These are phyloP conservation scores for Entomobrya proxima DNA, from an alignment of 2,888 invertebrate genomes.

Conservation along the genomic window DNA sequence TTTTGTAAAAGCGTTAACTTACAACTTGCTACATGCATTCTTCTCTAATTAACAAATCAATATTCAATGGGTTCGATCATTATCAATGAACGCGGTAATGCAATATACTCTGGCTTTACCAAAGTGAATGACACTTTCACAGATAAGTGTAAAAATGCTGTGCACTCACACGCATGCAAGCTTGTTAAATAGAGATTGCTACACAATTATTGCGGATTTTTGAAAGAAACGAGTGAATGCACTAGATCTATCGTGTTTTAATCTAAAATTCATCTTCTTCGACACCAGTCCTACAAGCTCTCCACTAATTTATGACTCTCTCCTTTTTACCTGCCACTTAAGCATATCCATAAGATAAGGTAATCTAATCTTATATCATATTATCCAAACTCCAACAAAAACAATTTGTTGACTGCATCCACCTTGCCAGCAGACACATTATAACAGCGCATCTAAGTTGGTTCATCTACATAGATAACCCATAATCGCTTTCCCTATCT, in stretches of 20 bases:
- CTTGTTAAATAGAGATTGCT: not conserved
- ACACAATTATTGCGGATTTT: conserved; percentile 7
- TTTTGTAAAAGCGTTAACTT: not conserved
- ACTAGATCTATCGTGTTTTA: conserved; percentile 12
- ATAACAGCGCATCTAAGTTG: not conserved
- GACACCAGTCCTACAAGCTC: conserved; percentile 11
- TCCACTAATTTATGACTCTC: conserved; percentile 5
- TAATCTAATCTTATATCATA: not conserved
- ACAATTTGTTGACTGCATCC: not conserved
- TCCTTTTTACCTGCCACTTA: not conserved
- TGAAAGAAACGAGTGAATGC: not conserved
- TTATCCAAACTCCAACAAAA: not conserved
- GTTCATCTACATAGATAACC: not conserved
- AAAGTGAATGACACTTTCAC: not conserved
- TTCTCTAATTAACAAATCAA: conserved; percentile 18
- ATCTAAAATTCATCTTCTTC: conserved; percentile 11
- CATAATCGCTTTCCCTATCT: not conserved
- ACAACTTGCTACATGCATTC: too few species aligned
- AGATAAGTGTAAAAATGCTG: not conserved
- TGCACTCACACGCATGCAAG: not conserved
- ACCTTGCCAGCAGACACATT: not conserved
- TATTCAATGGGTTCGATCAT: conserved; percentile 18
- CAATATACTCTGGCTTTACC: not conserved
- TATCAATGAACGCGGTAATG: conserved; percentile 16
- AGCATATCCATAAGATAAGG: conserved; percentile 20